Evolutionary conservation across 1,140 invertebrate genomes (phyloP).

Genomic region (Conus ventricosus): DNA sequence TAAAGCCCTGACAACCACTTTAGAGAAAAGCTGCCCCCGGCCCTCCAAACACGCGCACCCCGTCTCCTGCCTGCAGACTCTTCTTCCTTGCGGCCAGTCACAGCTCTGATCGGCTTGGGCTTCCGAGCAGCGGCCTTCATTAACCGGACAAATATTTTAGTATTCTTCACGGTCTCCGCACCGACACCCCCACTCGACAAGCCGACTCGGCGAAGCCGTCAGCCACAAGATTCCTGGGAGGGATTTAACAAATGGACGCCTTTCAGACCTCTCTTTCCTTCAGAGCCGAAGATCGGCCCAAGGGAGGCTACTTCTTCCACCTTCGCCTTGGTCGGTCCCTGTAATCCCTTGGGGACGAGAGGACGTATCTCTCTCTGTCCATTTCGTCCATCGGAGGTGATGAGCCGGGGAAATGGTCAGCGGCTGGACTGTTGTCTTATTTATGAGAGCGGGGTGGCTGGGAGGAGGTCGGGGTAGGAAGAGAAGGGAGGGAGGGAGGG

Average conservation of each 20-base stretch:
- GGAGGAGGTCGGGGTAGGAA: too few relatives aligned
- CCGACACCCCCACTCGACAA: too few relatives aligned
- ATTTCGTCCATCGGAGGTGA: slow-evolving; percentile 4
- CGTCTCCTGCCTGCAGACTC: too few relatives aligned
- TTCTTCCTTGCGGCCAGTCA: too few relatives aligned
- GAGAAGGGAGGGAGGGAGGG: too few relatives aligned
- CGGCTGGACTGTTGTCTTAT: background rate
- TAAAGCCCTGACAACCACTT: too few relatives aligned
- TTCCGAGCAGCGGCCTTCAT: too few relatives aligned
- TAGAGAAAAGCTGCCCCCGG: too few relatives aligned
- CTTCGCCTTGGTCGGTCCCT: background rate
- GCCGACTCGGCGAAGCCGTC: background rate
- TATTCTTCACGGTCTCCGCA: too few relatives aligned
- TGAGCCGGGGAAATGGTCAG: background rate
- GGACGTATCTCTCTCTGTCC: background rate
- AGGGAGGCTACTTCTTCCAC: background rate
- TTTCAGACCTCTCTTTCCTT: slow-evolving; percentile 2
- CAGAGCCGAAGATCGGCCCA: background rate
- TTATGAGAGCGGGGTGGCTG: background rate
- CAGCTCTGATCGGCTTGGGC: too few relatives aligned
- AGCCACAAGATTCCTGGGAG: background rate
- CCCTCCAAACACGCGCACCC: too few relatives aligned
- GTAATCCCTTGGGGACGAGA: background rate
- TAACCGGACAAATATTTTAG: too few relatives aligned
- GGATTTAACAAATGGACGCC: slow-evolving; percentile 9